Conservation (phyloP, 2,888 invertebrate species). For the Caenorhabditis auriculariae region DNA sequence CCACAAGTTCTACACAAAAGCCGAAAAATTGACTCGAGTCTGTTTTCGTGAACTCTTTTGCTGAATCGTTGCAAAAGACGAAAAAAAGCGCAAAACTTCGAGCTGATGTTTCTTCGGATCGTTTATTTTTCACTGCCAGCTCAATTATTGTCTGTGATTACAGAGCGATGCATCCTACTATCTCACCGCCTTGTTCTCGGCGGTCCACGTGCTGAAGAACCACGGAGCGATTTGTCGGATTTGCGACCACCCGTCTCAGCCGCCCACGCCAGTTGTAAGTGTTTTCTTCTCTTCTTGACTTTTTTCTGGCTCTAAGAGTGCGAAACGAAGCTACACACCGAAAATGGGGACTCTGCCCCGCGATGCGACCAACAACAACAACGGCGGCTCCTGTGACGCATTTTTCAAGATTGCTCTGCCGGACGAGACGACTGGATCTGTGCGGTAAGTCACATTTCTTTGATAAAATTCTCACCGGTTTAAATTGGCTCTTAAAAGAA, state of each 20-base stretch:
- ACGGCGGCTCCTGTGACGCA: conserved; percentile 17
- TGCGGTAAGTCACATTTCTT: conserved; percentile 74
- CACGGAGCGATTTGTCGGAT: conserved; percentile 64
- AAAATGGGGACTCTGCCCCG: neutral
- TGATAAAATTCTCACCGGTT: neutral
- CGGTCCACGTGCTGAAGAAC: conserved; percentile 83
- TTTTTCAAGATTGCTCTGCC: conserved; percentile 84
- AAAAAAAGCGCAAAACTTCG: no score
- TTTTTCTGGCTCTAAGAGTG: no score
- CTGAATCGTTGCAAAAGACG: neutral
- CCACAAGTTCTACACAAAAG: no score
- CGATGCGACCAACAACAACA: no score
- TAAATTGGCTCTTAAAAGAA: conserved; percentile 79
- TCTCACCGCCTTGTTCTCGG: conserved; percentile 87
- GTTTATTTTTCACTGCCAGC: no score
- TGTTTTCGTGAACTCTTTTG: no score
- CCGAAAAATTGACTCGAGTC: no score
- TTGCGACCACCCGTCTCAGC: conserved; percentile 16
- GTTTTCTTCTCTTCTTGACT: neutral
- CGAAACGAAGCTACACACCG: no score
- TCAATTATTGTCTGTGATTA: no score
- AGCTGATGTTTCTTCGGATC: no score
- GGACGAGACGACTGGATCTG: conserved; percentile 87
- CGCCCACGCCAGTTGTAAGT: conserved; percentile 10
- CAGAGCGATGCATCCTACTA: conserved; percentile 91